Conservation (phyloP, 2,797 vertebrate genomes). For the Hemitrygon akajei region DNA sequence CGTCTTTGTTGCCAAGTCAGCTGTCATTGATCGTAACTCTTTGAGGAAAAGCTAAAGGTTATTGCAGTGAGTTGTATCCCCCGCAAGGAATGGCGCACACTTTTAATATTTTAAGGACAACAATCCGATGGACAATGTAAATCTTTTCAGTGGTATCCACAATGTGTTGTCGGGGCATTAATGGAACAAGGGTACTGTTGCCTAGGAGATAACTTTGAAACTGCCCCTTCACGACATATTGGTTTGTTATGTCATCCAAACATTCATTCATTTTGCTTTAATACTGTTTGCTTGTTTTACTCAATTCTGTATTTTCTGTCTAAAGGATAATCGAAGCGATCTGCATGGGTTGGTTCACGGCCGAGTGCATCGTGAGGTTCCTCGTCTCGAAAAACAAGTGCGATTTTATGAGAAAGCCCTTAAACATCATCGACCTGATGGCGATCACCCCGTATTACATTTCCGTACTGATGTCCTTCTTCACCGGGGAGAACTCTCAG, state of each 20-base stretch:
- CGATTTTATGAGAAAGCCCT: conserved; percentile 87
- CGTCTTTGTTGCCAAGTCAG: neutral
- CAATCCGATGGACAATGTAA: neutral
- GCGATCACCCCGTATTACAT: conserved; percentile 97
- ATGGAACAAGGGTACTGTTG: neutral
- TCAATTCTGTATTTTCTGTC: neutral
- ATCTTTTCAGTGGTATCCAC: neutral
- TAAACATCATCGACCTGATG: conserved; percentile 94
- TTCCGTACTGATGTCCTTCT: conserved; percentile 78
- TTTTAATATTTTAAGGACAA: neutral
- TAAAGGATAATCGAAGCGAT: conserved; percentile 94
- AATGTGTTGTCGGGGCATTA: neutral
- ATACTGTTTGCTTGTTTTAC: neutral
- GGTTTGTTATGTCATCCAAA: neutral
- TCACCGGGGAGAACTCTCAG: conserved; percentile 85
- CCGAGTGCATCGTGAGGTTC: conserved; percentile 92
- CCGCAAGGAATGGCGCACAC: neutral
- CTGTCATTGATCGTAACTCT: neutral
- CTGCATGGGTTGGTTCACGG: conserved; percentile 98
- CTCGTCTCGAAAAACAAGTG: conserved; percentile 93
- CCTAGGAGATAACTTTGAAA: neutral
- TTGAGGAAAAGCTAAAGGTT: neutral
- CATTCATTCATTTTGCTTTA: neutral
- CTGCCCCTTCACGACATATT: neutral
- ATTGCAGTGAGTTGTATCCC: neutral